phyloP scores from a whole-genome alignment of 2,113 vertebrate genomes.

The Macroglossus sobrinus region DNA sequence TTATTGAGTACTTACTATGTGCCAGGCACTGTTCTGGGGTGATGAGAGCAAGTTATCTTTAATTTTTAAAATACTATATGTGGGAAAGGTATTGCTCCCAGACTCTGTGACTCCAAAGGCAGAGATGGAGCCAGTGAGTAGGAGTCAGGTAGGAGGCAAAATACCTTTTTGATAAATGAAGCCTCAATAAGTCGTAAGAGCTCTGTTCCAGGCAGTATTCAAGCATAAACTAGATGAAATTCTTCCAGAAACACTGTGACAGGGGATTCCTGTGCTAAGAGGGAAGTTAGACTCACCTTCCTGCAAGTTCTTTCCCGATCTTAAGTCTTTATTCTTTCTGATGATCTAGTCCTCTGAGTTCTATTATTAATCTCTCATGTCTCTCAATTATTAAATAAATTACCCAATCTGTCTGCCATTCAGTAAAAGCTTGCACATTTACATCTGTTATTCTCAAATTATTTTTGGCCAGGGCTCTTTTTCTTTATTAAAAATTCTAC shows the following conservation, averaged over 20 bases:
- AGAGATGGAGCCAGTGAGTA: conserved; percentile 19
- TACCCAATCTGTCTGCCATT: conserved; percentile 64
- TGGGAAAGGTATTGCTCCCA: background rate
- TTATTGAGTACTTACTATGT: background rate
- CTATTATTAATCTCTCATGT: conserved; percentile 66
- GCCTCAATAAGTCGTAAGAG: background rate
- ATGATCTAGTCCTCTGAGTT: conserved; percentile 54
- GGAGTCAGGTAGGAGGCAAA: conserved; percentile 4
- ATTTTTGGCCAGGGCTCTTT: conserved; percentile 60
- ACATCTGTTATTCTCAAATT: conserved; percentile 69
- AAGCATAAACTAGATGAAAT: background rate
- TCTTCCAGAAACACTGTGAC: background rate
- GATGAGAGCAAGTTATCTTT: background rate
- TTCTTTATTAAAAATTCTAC: conserved; percentile 55
- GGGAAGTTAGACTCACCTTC: background rate
- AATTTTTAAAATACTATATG: conserved; percentile 34
- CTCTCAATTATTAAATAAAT: conserved; percentile 69
- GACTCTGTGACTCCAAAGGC: background rate
- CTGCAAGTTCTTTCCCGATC: background rate
- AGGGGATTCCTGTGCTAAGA: background rate
- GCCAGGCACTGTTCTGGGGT: background rate
- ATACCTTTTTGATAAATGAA: background rate
- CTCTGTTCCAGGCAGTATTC: background rate
- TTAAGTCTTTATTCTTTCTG: conserved; percentile 6
- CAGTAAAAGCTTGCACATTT: conserved; percentile 61